Percentiles rank a stretch among this genome's conserved stretches.
phyloP scores from a whole-genome alignment of 2,113 vertebrate genomes.

The Physeter macrocephalus region DNA sequence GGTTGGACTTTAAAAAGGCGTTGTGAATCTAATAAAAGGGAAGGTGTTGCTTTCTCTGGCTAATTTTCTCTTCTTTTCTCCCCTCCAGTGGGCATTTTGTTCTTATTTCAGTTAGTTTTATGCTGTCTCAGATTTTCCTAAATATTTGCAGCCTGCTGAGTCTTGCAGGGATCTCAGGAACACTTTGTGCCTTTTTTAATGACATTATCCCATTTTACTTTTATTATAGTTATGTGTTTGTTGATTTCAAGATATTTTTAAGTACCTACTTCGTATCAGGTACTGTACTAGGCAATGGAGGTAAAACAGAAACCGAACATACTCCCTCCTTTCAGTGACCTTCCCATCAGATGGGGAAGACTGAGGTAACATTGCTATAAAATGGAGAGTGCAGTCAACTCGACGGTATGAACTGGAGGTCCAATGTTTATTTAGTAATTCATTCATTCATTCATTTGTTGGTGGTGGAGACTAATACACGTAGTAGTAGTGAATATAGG shows the following conservation, averaged over 20 bases:
- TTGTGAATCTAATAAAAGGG: constrained; percentile 48
- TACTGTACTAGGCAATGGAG: background rate
- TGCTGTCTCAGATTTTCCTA: background rate
- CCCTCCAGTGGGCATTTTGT: background rate
- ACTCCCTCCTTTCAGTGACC: background rate
- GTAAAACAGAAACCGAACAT: background rate
- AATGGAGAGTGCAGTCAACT: background rate
- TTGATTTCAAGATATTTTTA: constrained; percentile 5
- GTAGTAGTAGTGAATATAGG: background rate
- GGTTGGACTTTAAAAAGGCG: background rate
- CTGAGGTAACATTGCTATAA: background rate
- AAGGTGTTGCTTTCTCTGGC: constrained; percentile 28
- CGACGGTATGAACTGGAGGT: background rate
- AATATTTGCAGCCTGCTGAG: background rate
- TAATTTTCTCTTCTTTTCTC: background rate
- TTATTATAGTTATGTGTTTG: background rate
- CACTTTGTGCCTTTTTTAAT: background rate
- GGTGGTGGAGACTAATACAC: background rate
- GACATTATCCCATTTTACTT: background rate
- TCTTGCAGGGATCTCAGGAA: background rate
- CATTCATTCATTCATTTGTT: background rate
- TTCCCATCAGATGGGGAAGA: background rate
- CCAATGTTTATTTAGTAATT: background rate
- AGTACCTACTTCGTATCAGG: background rate
- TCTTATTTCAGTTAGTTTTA: background rate